These are phyloP conservation scores for Rhinoptilus africanus DNA, from an alignment of 2,113 vertebrate species.

Conservation along the genomic window DNA sequence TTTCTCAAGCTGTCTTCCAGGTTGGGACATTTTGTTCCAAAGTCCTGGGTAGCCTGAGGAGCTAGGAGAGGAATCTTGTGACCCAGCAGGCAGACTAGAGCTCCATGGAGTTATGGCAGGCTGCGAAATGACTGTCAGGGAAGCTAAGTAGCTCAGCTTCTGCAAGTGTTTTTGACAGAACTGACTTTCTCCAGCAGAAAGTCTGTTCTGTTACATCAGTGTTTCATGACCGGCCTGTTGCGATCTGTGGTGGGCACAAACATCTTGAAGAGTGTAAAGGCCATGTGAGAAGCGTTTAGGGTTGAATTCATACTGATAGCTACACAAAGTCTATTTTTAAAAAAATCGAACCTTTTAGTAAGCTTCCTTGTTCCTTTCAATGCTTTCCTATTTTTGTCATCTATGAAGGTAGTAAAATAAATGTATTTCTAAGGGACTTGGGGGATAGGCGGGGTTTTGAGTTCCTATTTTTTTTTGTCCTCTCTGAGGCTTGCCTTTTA, in stretches of 20 bases:
- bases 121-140: rapidly evolving
- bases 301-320: background rate
- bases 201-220: rapidly evolving
- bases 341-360: background rate
- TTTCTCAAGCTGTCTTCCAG: background rate
- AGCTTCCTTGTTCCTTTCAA: background rate
- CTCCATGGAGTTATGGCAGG: rapidly evolving
- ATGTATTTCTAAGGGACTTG: background rate
- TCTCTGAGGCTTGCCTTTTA: background rate
- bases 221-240: background rate
- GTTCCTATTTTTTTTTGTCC: background rate
- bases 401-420: background rate
- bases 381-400: background rate
- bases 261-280: background rate
- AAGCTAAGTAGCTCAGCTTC: background rate
- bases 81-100: background rate
- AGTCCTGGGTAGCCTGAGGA: background rate
- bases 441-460: background rate
- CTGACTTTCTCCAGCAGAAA: background rate
- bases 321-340: background rate
- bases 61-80: background rate
- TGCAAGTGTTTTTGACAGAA: background rate
- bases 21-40: background rate
- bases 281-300: background rate
- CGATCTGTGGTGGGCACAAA: background rate